These are phyloP conservation scores for Squalus acanthias DNA, from an alignment of 2,797 vertebrate species.

Conservation along the genomic window DNA sequence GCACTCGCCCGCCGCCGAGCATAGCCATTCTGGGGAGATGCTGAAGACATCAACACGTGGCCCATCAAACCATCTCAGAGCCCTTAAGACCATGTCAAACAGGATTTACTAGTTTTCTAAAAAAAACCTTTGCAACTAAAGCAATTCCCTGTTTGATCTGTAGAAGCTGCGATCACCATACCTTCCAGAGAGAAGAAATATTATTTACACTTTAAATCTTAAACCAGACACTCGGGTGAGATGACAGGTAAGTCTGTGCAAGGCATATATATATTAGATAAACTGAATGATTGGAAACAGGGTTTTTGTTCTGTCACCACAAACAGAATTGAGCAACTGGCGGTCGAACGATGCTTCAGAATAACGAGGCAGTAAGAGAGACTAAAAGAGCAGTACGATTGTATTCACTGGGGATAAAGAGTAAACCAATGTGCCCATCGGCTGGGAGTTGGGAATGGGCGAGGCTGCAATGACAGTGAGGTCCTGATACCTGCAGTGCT, in stretches of 20 bases:
- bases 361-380: neutral
- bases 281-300: neutral
- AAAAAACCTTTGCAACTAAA: neutral
- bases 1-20: neutral
- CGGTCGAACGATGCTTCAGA: neutral
- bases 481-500: neutral
- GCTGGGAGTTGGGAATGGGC: neutral
- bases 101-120: constrained; percentile 50
- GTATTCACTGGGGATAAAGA: too few species aligned
- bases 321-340: neutral
- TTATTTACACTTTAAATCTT: neutral
- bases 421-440: neutral
- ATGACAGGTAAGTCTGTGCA: neutral
- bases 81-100: constrained; percentile 50
- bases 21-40: too few species aligned
- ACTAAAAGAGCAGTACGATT: neutral
- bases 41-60: neutral
- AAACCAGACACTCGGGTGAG: neutral
- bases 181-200: neutral
- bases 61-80: neutral
- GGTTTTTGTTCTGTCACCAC: neutral
- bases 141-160: neutral
- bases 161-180: neutral
- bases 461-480: neutral
- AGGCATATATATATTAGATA: neutral